Evolutionary conservation across 2,797 vertebrate genomes (phyloP).

Genomic region (Rhincodon typus): DNA sequence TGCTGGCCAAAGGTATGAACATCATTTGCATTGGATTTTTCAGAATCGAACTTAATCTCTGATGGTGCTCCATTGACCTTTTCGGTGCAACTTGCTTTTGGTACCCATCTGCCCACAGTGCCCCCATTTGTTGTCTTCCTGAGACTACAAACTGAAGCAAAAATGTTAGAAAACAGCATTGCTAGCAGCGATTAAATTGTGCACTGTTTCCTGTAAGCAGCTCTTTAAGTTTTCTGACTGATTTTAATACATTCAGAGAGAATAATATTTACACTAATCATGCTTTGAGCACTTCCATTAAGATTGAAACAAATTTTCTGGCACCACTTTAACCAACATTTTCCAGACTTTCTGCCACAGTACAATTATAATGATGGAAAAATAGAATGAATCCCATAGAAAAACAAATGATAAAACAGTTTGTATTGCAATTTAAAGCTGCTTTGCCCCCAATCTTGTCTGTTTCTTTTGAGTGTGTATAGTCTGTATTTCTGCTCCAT

Average conservation of each 20-base stretch:
- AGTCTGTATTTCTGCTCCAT: background rate
- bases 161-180: background rate
- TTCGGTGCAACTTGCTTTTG: accelerated
- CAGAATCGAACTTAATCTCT: background rate
- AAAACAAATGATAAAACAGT: background rate
- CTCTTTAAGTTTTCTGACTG: background rate
- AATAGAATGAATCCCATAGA: background rate
- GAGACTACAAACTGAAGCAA: background rate
- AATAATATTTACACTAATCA: background rate
- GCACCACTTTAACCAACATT: background rate
- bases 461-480: background rate
- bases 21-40: background rate
- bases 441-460: background rate
- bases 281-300: background rate
- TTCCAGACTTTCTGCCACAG: background rate
- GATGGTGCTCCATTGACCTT: background rate
- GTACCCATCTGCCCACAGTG: no score
- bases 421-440: background rate
- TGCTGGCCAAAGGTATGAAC: background rate
- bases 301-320: background rate
- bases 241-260: background rate
- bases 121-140: background rate
- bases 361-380: background rate
- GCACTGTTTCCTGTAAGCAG: background rate
- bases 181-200: background rate